Evolutionary conservation across 2,113 vertebrate species (phyloP).

Genomic region (Poecile atricapillus): DNA sequence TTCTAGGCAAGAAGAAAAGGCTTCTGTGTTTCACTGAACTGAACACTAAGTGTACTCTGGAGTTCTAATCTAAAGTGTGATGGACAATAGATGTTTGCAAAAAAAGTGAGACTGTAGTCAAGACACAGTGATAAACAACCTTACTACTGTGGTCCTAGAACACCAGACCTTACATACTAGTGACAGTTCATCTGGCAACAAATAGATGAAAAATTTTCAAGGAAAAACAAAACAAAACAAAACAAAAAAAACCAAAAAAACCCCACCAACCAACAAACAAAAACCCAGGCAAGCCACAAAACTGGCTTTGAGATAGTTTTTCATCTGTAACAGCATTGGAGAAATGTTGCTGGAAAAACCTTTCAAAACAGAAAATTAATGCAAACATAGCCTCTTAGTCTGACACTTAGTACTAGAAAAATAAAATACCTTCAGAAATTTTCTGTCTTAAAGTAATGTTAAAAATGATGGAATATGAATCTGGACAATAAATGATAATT

Average conservation of each 20-base stretch:
- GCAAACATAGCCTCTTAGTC: not conserved
- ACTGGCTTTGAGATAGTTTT: not conserved
- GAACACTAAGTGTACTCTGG: not conserved
- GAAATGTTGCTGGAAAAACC: not conserved
- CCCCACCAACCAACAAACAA: too few species aligned
- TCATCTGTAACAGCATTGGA: not conserved
- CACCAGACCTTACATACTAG: not conserved
- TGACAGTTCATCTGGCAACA: not conserved
- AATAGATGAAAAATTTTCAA: not conserved
- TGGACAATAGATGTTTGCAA: not conserved
- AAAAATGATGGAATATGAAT: not conserved
- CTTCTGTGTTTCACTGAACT: not conserved
- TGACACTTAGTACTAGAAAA: not conserved
- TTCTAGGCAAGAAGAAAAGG: not conserved
- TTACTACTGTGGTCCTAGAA: not conserved
- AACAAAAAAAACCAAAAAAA: not conserved
- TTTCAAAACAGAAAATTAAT: not conserved
- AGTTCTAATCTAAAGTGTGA: not conserved
- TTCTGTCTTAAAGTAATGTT: not conserved
- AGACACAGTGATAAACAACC: not conserved
- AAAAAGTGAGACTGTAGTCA: not conserved
- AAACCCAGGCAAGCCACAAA: not conserved
- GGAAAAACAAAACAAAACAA: not conserved
- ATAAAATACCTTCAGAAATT: not conserved
- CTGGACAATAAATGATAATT: not conserved